Evolutionary conservation across 2,888 invertebrate genomes (phyloP).

Genomic region (Xestia ashworthii): DNA sequence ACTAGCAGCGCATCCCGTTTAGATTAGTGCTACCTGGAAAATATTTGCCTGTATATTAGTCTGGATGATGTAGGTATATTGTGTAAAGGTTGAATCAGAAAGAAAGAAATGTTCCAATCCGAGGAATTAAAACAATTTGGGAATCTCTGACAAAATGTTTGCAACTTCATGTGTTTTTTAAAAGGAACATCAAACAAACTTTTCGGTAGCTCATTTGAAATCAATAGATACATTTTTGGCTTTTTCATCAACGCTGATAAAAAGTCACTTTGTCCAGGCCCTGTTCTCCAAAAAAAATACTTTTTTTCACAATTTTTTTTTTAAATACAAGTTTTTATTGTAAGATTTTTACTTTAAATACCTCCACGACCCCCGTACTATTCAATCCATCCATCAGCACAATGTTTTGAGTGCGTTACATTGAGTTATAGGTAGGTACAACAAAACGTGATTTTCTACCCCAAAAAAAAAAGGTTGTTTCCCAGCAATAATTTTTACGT

Average conservation of each 20-base stretch:
- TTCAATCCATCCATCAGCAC: too few relatives aligned
- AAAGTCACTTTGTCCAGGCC: neutral
- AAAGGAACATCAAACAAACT: neutral
- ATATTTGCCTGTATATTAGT: slow-evolving; percentile 2
- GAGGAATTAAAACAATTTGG: neutral
- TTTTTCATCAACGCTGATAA: neutral
- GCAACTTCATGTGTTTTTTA: too few relatives aligned
- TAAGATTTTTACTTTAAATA: too few relatives aligned
- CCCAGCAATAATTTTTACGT: too few relatives aligned
- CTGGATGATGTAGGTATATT: neutral
- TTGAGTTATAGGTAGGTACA: too few relatives aligned
- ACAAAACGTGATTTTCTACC: too few relatives aligned
- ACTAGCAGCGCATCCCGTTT: slow-evolving; percentile 34
- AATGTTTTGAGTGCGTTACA: too few relatives aligned
- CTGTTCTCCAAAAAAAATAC: too few relatives aligned
- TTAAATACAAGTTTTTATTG: too few relatives aligned
- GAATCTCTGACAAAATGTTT: neutral
- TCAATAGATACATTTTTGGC: neutral
- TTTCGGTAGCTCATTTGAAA: neutral
- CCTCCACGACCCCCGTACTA: too few relatives aligned
- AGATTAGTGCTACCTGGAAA: slow-evolving; percentile 27
- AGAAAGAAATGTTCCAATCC: neutral
- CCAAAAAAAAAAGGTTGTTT: too few relatives aligned
- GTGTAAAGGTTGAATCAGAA: neutral
- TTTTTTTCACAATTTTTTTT: neutral